Evolutionary conservation across 1,140 invertebrate genomes (phyloP).

Genomic region (Hesperophylax magnus): DNA sequence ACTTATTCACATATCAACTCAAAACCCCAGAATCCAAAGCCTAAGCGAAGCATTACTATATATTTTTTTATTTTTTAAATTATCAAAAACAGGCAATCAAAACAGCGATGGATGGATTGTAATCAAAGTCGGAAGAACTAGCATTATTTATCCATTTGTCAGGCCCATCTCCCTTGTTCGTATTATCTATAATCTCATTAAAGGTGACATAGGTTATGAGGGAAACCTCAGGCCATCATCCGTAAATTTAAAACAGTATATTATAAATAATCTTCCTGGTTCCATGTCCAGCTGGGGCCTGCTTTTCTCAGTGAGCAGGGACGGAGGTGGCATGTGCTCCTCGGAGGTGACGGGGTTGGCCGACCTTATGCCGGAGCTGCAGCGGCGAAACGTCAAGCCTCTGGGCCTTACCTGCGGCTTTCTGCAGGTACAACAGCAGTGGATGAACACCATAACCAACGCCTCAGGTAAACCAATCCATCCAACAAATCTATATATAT

Average conservation of each 20-base stretch:
- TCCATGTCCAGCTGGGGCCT: background rate
- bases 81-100: no score
- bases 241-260: background rate
- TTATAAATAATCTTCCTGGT: background rate
- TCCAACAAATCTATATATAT: background rate
- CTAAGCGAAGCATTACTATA: no score
- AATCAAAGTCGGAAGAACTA: no score
- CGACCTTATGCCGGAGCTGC: background rate
- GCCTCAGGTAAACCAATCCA: background rate
- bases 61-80: no score
- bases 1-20: no score
- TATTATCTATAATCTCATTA: no score
- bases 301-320: background rate
- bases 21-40: no score
- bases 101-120: no score
- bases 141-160: no score
- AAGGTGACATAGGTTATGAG: no score
- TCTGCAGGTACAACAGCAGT: background rate
- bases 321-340: background rate
- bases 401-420: background rate
- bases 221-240: no score
- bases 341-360: background rate
- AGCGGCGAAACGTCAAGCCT: background rate
- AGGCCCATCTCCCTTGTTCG: no score
- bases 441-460: constrained; percentile 1